Percentiles rank a stretch among this genome's conserved stretches.
These are phyloP conservation scores for Natrix natrix DNA, from an alignment of 2,797 vertebrate species.

Conservation along the genomic window DNA sequence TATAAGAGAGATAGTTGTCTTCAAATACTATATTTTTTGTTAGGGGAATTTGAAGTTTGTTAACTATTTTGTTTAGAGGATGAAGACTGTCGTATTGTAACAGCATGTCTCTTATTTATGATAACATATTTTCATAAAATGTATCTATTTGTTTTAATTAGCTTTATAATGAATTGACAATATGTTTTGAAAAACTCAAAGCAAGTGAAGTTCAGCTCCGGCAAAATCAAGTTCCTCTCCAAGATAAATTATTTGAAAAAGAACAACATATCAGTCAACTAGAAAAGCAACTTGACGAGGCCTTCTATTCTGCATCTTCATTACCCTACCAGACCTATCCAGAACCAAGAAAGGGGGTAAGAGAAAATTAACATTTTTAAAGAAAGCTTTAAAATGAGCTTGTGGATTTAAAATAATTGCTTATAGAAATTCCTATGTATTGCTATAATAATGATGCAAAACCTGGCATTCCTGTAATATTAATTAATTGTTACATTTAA, in stretches of 20 bases:
- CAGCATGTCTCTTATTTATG: not conserved
- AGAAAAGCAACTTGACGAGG: constrained; percentile 76
- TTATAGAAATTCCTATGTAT: not conserved
- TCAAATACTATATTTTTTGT: constrained; percentile 23
- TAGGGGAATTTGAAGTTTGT: constrained; percentile 1
- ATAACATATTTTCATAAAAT: constrained; percentile 30
- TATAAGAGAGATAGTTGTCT: constrained; percentile 30
- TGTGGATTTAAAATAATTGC: constrained; percentile 1
- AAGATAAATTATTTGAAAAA: constrained; percentile 77
- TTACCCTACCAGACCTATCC: constrained; percentile 69
- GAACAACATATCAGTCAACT: constrained; percentile 80
- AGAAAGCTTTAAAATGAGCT: not conserved
- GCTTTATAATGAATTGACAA: constrained; percentile 87
- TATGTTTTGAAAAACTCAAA: constrained; percentile 83
- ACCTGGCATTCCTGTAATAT: not conserved
- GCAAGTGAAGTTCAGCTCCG: constrained; percentile 81
- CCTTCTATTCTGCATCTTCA: constrained; percentile 39
- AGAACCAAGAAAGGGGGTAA: constrained; percentile 73
- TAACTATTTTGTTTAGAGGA: constrained; percentile 14
- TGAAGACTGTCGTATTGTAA: not conserved
- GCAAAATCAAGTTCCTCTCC: constrained; percentile 76
- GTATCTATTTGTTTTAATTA: constrained; percentile 60
- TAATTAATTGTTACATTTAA: too few relatives aligned
- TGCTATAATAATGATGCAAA: not conserved
- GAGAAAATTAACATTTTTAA: constrained; percentile 35